A percentile compares a stretch with the other conserved stretches of the same genome.
phyloP scores from a whole-genome alignment of 1,140 invertebrate genomes.

The Phocides pigmalion region DNA sequence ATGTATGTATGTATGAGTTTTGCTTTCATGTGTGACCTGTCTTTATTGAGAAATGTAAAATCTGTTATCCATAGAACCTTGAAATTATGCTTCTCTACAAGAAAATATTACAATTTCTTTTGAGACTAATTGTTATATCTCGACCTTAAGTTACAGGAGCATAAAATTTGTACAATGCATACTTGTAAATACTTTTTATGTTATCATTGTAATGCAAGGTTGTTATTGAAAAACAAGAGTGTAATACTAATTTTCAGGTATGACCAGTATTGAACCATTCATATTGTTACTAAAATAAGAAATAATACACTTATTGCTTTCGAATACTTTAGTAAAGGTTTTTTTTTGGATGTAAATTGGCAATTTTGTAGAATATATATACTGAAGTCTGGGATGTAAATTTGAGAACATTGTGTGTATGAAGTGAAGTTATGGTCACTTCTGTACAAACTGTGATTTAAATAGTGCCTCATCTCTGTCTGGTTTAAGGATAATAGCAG shows the following conservation, averaged over 20 bases:
- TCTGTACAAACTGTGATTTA: slow-evolving; percentile 20
- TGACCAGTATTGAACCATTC: too few relatives aligned
- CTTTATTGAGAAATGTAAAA: slow-evolving; percentile 4
- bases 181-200: slow-evolving; percentile 1
- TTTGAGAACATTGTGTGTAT: neutral
- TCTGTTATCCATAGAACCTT: slow-evolving; percentile 10
- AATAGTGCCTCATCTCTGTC: slow-evolving; percentile 19
- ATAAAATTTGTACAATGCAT: slow-evolving; percentile 11
- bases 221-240: neutral
- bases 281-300: too few relatives aligned
- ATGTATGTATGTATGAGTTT: slow-evolving; percentile 13
- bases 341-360: neutral
- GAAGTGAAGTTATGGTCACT: slow-evolving; percentile 1
- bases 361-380: slow-evolving; percentile 9
- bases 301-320: too few relatives aligned
- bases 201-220: neutral
- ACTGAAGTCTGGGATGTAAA: neutral
- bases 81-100: slow-evolving; percentile 6
- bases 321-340: too few relatives aligned
- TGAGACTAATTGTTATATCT: slow-evolving; percentile 13
- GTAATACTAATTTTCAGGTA: neutral
- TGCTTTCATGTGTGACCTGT: slow-evolving; percentile 27
- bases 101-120: slow-evolving; percentile 4
- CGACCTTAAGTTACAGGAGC: slow-evolving; percentile 8
- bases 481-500: neutral